Base-by-base conservation (phyloP, 2,797 vertebrate genomes). In the Eupleurogrammus muticus region DNA sequence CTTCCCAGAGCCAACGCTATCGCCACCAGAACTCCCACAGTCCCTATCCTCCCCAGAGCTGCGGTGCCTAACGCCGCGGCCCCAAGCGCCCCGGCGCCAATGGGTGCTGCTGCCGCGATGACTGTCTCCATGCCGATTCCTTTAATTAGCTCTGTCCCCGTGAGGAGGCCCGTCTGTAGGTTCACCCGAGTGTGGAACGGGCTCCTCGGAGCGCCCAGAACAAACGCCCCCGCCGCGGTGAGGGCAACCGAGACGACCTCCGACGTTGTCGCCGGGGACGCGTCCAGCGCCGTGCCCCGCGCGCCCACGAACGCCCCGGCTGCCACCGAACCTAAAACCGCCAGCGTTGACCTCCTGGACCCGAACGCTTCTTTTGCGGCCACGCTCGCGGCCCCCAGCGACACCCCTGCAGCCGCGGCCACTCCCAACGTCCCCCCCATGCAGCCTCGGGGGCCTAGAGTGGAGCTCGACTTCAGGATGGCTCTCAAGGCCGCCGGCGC, bases 91-190 rank as follows among this genome's bases (percentile, higher is more conserved):
- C 87, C 87, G 0, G 85, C 86, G 68, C 89, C 91, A 4, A 92
- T 80, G 23, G 91, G 84, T 2, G 87, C 87, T 38, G 85, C 86
- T 80, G 88, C 92, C 49, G 88, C 87, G 63, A 82, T 82, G 77
- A 92, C 82, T 0, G 88, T 91, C 80, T 92, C 92, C 86, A 88
- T 91, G 90, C 91, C 88, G 1, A 93, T 85, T 8, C 38, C 83
- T 80, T 81, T 78, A 83, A 92, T 85, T 81, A 92, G 49, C 65
- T 78, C 72, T 0, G 71, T 50, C 70, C 89, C 89, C 0, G 51
- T 74, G 85, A 90, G 83, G 14, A 62, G 79, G 50, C 81, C 87
- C 52, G 36, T 63, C 58, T 20, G 76, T 34, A 91, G 78, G 36
- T 82, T 85, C 71, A 92, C 87, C 24, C 23, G 16, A 23, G 84